These are phyloP conservation scores for Pantherophis guttatus DNA, from an alignment of 2,113 vertebrate species.

Conservation along the genomic window DNA sequence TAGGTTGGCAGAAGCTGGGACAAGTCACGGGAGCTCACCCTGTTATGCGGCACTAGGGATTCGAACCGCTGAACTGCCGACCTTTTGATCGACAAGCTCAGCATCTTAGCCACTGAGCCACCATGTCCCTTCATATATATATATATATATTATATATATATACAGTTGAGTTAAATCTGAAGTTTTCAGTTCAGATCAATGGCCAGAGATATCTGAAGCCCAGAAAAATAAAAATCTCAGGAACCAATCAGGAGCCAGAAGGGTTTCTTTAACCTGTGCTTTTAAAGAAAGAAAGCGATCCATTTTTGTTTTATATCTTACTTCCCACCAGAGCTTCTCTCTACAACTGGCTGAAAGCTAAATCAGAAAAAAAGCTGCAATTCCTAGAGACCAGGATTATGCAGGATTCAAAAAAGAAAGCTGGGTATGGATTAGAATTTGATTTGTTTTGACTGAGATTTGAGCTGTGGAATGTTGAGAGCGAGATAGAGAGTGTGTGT, in stretches of 20 bases:
- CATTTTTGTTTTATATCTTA: background rate
- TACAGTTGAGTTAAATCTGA: too few relatives aligned
- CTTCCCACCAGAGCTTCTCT: background rate
- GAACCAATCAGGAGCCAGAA: background rate
- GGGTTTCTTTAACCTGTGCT: background rate
- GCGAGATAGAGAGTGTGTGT: too few relatives aligned
- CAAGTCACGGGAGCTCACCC: too few relatives aligned
- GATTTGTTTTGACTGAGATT: background rate
- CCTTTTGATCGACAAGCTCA: too few relatives aligned
- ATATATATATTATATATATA: too few relatives aligned
- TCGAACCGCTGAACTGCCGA: too few relatives aligned
- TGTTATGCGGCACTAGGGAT: too few relatives aligned
- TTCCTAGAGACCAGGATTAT: background rate
- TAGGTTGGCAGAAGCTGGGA: too few relatives aligned
- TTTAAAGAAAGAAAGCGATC: background rate
- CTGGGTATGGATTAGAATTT: background rate
- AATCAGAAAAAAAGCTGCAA: background rate
- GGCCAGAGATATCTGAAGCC: background rate
- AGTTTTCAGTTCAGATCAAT: too few relatives aligned
- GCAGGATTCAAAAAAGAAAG: background rate
- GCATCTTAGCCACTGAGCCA: too few relatives aligned
- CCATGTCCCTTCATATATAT: too few relatives aligned
- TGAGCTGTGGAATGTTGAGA: background rate
- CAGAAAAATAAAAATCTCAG: background rate
- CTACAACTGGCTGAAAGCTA: background rate